Evolutionary conservation across 1,140 invertebrate species (phyloP).

Genomic region (Lethrus apterus): DNA sequence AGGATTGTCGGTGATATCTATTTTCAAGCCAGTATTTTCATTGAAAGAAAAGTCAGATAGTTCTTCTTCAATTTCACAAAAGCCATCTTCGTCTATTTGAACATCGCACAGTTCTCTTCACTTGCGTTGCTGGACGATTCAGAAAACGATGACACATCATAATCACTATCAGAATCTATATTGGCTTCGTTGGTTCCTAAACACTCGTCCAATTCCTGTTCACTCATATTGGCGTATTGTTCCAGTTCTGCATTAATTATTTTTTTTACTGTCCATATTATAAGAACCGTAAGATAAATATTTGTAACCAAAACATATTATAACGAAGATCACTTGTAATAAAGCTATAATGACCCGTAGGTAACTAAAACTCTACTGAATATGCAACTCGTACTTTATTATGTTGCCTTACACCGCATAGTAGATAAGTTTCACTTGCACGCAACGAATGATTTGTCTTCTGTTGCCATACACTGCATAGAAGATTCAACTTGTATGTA

Average conservation of each 20-base stretch:
- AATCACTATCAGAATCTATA: background rate
- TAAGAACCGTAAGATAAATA: background rate
- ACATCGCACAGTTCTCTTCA: background rate
- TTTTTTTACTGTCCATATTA: background rate
- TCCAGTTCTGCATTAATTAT: background rate
- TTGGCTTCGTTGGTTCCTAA: background rate
- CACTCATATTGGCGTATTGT: background rate
- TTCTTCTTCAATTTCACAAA: conserved; percentile 12
- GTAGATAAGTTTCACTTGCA: too few species aligned
- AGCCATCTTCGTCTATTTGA: conserved; percentile 8
- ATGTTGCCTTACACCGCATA: too few species aligned
- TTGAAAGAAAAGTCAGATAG: too few species aligned
- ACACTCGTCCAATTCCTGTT: background rate
- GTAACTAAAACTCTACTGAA: too few species aligned
- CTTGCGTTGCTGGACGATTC: background rate
- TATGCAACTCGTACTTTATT: too few species aligned
- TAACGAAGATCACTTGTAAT: background rate
- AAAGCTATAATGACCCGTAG: background rate
- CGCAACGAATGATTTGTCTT: too few species aligned
- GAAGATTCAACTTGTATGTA: too few species aligned
- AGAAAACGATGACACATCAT: background rate
- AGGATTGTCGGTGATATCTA: too few species aligned
- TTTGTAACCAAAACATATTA: too few species aligned
- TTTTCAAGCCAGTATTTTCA: too few species aligned
- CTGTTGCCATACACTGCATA: too few species aligned